A percentile compares a stretch with the other conserved stretches of the same genome.
Conservation (phyloP, 2,113 vertebrate genomes). For the Boulengeromyrus knoepffleri region DNA sequence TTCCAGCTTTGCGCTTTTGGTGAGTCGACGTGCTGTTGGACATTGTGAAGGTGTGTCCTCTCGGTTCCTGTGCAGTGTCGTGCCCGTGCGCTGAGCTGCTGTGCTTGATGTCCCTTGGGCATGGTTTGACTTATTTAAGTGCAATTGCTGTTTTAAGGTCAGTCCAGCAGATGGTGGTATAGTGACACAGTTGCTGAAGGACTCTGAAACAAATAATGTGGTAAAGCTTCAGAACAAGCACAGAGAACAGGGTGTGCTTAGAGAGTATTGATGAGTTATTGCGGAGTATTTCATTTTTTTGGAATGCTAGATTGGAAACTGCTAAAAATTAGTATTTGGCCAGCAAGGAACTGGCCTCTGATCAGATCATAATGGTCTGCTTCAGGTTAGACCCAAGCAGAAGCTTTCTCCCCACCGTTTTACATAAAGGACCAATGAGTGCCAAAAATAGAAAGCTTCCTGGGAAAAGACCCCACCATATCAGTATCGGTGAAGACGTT, state of each 20-base stretch:
- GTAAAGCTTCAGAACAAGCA: background rate
- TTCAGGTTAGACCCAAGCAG: background rate
- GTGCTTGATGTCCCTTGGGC: background rate
- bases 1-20: background rate
- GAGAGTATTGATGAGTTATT: background rate
- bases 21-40: background rate
- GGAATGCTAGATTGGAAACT: background rate
- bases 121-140: background rate
- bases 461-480: background rate
- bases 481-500: background rate
- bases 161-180: constrained; percentile 1
- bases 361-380: background rate
- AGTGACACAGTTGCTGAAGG: background rate
- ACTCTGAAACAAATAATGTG: background rate
- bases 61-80: background rate
- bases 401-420: background rate
- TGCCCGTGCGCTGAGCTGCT: background rate
- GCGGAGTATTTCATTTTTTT: background rate
- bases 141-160: background rate
- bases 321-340: background rate
- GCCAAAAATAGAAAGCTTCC: background rate
- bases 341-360: background rate
- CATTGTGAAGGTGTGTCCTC: background rate
- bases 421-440: background rate
- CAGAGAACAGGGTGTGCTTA: background rate